Evolutionary conservation across 2,797 vertebrate species (phyloP).

Genomic region (Poeciliopsis presidionis): DNA sequence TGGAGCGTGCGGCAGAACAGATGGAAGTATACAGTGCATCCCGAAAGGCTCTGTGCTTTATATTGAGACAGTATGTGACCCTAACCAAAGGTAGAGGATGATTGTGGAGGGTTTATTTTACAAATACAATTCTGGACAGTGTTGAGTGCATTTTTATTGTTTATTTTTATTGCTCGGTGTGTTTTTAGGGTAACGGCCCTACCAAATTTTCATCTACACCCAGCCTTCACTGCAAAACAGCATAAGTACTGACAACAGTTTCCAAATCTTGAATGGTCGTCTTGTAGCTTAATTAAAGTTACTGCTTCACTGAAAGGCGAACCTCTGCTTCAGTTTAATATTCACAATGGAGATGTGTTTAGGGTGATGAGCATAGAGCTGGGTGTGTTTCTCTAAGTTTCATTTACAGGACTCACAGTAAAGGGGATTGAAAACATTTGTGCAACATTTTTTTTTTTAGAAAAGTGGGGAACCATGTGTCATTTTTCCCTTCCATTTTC

Average conservation of each 20-base stretch:
- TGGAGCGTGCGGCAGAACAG: slow-evolving; percentile 61
- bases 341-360: not conserved
- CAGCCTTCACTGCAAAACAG: not conserved
- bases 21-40: slow-evolving; percentile 27
- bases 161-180: not conserved
- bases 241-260: not conserved
- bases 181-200: not conserved
- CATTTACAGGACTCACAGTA: not conserved
- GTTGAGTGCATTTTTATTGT: not conserved
- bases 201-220: not conserved
- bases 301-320: not conserved
- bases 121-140: not conserved
- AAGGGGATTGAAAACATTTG: not conserved
- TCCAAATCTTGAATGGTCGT: not conserved
- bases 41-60: not conserved
- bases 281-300: not conserved
- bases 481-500: not conserved
- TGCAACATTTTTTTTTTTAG: not conserved
- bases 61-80: not conserved
- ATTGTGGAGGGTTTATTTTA: not conserved
- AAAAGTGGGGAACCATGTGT: not conserved
- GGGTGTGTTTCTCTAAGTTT: not conserved
- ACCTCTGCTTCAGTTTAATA: not conserved
- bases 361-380: not conserved
- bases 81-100: not conserved